Conservation (phyloP, 2,113 vertebrate genomes). For the Opisthocomus hoazin region DNA sequence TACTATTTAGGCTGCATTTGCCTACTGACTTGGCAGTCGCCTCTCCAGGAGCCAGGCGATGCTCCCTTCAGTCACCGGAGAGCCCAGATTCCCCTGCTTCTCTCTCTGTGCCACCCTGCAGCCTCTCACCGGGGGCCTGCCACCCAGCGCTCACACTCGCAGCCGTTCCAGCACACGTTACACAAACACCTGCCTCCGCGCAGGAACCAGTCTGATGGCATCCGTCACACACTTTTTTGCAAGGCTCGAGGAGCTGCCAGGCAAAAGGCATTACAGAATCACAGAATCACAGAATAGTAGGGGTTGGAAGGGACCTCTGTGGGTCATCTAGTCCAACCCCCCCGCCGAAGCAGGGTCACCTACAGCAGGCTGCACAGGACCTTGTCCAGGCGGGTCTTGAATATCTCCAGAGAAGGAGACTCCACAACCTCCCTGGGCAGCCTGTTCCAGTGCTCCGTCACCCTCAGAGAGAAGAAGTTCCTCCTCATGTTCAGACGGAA, state of each 20-base stretch:
- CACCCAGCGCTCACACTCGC: rapidly evolving
- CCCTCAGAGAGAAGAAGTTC: no score
- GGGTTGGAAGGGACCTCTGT: no score
- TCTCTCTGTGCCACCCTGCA: background rate
- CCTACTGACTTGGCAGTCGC: background rate
- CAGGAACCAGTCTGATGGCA: background rate
- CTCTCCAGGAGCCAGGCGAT: background rate
- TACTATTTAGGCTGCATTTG: background rate
- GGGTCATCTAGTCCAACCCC: no score
- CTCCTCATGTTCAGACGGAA: no score
- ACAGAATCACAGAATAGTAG: no score
- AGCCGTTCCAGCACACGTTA: rapidly evolving
- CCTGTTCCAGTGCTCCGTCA: no score
- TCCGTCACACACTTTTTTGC: background rate
- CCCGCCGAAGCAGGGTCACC: no score
- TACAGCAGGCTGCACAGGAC: no score
- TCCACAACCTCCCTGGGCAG: no score
- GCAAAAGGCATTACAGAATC: no score
- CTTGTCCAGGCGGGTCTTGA: no score
- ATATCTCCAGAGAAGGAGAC: no score
- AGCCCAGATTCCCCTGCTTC: background rate
- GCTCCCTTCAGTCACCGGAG: background rate
- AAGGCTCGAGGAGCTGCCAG: background rate
- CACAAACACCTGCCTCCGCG: background rate
- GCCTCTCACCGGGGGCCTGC: background rate